Base-by-base conservation (phyloP, 2,888 invertebrate species). In the Tetheella fluctuosa region DNA sequence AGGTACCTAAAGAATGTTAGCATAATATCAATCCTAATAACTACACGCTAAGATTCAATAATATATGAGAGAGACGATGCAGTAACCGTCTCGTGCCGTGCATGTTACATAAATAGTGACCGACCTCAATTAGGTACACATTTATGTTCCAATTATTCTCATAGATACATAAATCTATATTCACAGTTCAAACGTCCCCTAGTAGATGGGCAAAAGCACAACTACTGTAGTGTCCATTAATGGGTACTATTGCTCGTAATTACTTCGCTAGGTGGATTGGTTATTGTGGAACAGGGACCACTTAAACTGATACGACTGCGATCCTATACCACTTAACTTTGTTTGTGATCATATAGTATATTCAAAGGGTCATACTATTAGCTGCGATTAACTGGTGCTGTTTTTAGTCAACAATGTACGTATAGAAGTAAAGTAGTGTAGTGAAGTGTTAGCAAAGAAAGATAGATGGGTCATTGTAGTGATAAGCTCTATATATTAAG, bases 311-410 rank as follows among this genome's bases (percentile, higher is more conserved):
- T 48, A 48, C 42, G 42, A 57, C 54, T 56, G 59, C 55, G 59
- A 61, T 62, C 57, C 55, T 52, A 60, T 62, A 59, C 53, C 55
- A 59, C 63, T 65, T 62, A 57, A 64, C 39, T 6, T n/a, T 39
- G 48, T 48, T 48, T 48, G 20, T 48, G 42, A 7, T 7, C 30
- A 13, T 20, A 20, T 7, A 20, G 6, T 25, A 4, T 48, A 48
- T 48, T 20, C 20, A 48, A 48, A 48, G 20, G 48, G 48, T 48
- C 48, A 48, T 17, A 17, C 42, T 6, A 42, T 7, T n/a, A 39
- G n/a, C 10, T 30, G 37, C 10, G 17, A 7, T 7, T 42, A 42
- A 42, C 7, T 42, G n/a, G n/a, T 7, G 42, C 42, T 42, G 1
- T 42, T 42, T 42, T 17, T 17, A 42, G 17, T 42, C n/a, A 20